These are phyloP conservation scores for Sphaeramia orbicularis DNA, from an alignment of 2,797 vertebrate genomes.

Conservation along the genomic window DNA sequence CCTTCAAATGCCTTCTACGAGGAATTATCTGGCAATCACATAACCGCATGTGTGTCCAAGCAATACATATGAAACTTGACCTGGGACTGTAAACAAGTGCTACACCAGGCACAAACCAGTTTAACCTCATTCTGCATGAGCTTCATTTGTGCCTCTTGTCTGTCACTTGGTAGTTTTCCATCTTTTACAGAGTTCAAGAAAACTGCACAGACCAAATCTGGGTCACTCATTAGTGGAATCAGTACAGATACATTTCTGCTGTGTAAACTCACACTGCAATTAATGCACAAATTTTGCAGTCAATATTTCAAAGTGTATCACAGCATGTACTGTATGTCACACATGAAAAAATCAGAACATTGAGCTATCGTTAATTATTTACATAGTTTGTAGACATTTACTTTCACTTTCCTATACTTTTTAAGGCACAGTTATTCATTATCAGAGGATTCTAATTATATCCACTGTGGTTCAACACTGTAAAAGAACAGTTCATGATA, in stretches of 20 bases:
- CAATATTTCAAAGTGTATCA: conserved; percentile 5
- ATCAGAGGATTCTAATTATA: neutral
- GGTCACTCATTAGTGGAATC: conserved; percentile 39
- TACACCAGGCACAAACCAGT: conserved; percentile 55
- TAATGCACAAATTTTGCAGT: neutral
- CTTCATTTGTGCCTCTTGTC: conserved; percentile 11
- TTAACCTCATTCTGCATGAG: conserved; percentile 61
- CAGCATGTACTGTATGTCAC: conserved; percentile 3
- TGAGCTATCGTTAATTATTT: neutral
- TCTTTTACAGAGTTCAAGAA: conserved; percentile 17
- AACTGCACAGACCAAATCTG: conserved; percentile 29
- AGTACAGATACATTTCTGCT: conserved; percentile 10
- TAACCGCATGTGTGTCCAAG: conserved; percentile 19
- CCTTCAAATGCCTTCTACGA: neutral
- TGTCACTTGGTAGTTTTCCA: conserved; percentile 64
- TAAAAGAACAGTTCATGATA: conserved; percentile 10
- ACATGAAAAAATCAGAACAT: neutral
- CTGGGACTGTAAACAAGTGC: conserved; percentile 23
- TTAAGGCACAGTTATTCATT: conserved; percentile 1
- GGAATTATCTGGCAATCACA: neutral
- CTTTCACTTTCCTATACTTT: neutral
- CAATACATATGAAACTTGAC: conserved; percentile 49
- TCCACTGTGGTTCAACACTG: neutral
- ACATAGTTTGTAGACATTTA: neutral
- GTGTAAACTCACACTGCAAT: neutral